Base-by-base conservation (phyloP, 2,113 vertebrate species). In the Fulmarus glacialis region DNA sequence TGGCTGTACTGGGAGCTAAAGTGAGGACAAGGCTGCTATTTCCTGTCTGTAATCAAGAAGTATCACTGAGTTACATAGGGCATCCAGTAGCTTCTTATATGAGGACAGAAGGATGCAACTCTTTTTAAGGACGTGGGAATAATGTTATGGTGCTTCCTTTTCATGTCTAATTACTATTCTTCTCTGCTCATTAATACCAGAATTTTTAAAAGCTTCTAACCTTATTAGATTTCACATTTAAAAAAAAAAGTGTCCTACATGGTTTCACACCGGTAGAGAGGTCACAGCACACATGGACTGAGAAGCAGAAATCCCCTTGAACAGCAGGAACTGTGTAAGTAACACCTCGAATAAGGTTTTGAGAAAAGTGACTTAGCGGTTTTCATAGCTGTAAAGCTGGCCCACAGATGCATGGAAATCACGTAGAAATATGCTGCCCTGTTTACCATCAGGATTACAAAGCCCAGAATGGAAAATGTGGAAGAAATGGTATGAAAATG, bases 331-430 rank as follows among this genome's bases (percentile, higher is more conserved):
- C 56, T 82, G n/a, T 88, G 78, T 71, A 89, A 94, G 82, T 96
- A 96, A 95, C 78, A 81, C 87, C 68, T 96, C 29, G 24, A 85
- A 86, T 60, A 58, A 2, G 42, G 42, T 48, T 87, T 83, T 95
- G 90, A 95, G 89, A 80, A 94, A 94, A 94, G 52, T 90, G 93
- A 93, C 87, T 91, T 94, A 89, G 83, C 89, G 95, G 90, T 97
- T 97, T 96, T 92, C 96, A 71, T 94, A 96, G 80, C 78, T 96
- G 91, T 81, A 82, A 93, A 95, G 86, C 74, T 95, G 83, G 71
- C 94, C 97, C 72, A 77, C 75, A 92, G 80, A 55, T n/a, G 59
- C 66, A 64, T 63, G 40, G 77, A 89, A 92, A 68, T 82, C 59
- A 22, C 4, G 9, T 34, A 93, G 89, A 95, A 93, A 64, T 75